Base-by-base conservation (phyloP, 2,797 vertebrate species). In the Gephyroberyx darwinii region DNA sequence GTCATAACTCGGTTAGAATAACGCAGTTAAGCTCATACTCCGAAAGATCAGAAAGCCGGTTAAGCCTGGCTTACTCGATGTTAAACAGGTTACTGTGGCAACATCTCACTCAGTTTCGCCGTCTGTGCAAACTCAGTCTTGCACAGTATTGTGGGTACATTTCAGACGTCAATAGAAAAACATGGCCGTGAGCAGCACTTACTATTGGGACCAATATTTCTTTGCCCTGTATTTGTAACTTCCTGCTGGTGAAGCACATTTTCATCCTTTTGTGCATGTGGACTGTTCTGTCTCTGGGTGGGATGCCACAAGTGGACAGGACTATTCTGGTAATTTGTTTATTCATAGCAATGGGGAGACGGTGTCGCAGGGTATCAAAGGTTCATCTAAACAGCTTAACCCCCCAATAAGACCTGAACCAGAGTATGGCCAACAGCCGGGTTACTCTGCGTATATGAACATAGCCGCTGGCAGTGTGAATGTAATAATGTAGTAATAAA, bases 301-400 rank as follows among this genome's bases (percentile, higher is more conserved):
- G 26, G 26, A 26, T 4, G 2, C 1, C 26, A 26, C 26, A 26
- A 26, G 26, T 26, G 26, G 26, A 26, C 26, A 26, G 70, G 30
- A 80, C 76, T 82, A 37, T 52, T 68, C 65, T 59, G 31, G 78
- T 80, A 80, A 26, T 26, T 78, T 71, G 56, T 73, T 80, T 81
- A 83, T 82, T 85, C 73, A 83, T 67, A 77, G 64, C 48, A 76
- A 55, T 66, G 76, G 45, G 71, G 51, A 33, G 64, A 67, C 62
- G 75, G 37, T 20, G 80, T 86, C 62, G 57, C 47, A 4, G 9
- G 56, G 65, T 86, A 80, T 80, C 50, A 69, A 80, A 84, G 56
- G 69, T 68, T 64, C 41, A 67, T 53, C 53, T 69, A 66, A 83
- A 73, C 80, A 75, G 87, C 86, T 85, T 83, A 85, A 82, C 22